Percentiles rank a stretch among this genome's conserved stretches.
These are phyloP conservation scores for Ophion ellenae DNA, from an alignment of 2,888 invertebrate genomes.

Conservation along the genomic window DNA sequence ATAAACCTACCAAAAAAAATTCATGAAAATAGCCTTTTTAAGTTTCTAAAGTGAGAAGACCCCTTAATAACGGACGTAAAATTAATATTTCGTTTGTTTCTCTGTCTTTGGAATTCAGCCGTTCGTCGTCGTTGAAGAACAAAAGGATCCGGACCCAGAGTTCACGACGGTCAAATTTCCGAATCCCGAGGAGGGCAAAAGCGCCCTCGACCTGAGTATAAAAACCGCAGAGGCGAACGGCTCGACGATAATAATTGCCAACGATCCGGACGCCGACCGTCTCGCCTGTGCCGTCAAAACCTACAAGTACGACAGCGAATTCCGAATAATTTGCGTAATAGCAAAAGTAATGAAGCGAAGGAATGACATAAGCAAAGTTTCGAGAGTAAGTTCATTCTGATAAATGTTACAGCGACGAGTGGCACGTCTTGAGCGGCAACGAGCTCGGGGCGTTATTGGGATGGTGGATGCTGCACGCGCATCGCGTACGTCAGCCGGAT, in stretches of 20 bases:
- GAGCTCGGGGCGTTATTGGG: slow-evolving; percentile 97
- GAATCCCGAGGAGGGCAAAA: slow-evolving; percentile 98
- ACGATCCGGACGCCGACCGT: slow-evolving; percentile 99
- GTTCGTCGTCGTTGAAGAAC: slow-evolving; percentile 89
- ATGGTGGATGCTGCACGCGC: slow-evolving; percentile 94
- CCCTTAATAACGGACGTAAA: neutral
- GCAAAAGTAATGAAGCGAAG: neutral
- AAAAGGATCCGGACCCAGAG: slow-evolving; percentile 96
- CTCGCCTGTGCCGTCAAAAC: slow-evolving; percentile 94
- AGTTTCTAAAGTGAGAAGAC: too few relatives aligned
- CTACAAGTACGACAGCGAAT: slow-evolving; percentile 83
- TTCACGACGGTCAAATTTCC: slow-evolving; percentile 99
- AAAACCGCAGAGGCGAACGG: slow-evolving; percentile 90
- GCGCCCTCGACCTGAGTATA: slow-evolving; percentile 91
- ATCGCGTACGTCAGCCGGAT: slow-evolving; percentile 84
- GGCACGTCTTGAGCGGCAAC: slow-evolving; percentile 97
- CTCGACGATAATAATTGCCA: slow-evolving; percentile 93
- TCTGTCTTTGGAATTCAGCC: slow-evolving; percentile 81
- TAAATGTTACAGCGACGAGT: slow-evolving; percentile 86
- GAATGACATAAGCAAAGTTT: neutral
- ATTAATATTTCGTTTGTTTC: neutral
- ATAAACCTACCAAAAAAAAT: too few relatives aligned
- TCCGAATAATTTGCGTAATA: neutral
- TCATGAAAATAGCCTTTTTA: too few relatives aligned
- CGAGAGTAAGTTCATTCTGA: neutral